Evolutionary conservation across 1,140 invertebrate genomes (phyloP), one percentile per base, ranked within the genome.

Genomic region (Reticulitermes speratus): DNA sequence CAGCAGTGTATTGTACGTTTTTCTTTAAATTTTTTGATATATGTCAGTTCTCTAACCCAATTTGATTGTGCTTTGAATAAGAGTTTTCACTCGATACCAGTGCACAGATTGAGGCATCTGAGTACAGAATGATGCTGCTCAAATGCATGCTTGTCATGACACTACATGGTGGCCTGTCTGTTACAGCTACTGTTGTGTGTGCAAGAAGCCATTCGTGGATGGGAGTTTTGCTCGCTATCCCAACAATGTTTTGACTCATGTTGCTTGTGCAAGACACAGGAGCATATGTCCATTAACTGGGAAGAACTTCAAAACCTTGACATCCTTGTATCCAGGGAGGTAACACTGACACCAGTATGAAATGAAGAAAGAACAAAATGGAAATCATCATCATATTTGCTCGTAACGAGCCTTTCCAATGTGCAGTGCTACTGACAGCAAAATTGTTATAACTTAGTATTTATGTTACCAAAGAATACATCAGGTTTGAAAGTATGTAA

Each of bases 151-250:
- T 55, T 55, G 5, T 55, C 19, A 55, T 19, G 52, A 19, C 19
- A 55, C 52, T 21, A 55, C 8, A 7, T 55, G 19, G 19, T 55
- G 52, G 19, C 52, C 5, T 55, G 19, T 21, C 19, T 85, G 81
- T 90, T 91, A 23, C 89, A 93, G 92, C 84, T 88, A 90, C 69
- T 93, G 92, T 89, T 91, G 90, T 45, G 91, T 92, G 59, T 93
- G 92, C 88, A 91, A 90, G 81, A 87, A 90, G 87, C 89, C 90
- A 12, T 92, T 92, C 87, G 88, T 88, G 85, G 90, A 91, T 83
- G 89, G 91, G 38, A 88, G 90, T 32, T 92, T 92, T 89, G 90
- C 90, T 6, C 89, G 91, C 32, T 92, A 91, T 88, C 92, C 92
- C 83, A 92, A 92, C 87, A 91, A 91, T n/a, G 89, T 91, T 48